Percentiles rank a stretch among this genome's conserved stretches.
These are phyloP conservation scores for Drosophila tropicalis DNA, from an alignment of 1,140 invertebrate genomes.

Conservation along the genomic window DNA sequence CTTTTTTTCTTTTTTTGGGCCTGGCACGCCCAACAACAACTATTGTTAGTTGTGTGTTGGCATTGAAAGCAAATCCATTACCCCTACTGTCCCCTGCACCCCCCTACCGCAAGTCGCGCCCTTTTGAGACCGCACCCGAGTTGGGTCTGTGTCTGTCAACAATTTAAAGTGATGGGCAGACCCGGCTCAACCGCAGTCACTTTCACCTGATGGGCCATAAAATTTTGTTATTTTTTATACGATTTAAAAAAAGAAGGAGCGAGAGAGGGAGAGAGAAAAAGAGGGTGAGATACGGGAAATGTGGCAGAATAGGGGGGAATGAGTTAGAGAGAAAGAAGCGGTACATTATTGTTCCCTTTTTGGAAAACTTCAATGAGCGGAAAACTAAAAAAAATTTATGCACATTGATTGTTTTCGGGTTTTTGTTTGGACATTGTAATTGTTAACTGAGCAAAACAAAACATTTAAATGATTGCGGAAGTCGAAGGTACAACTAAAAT, in stretches of 20 bases:
- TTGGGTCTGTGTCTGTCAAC: conserved; percentile 55
- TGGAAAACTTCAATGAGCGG: conserved; percentile 66
- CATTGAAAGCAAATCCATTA: conserved; percentile 68
- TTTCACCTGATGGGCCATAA: conserved; percentile 74
- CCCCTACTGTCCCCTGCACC: conserved; percentile 13
- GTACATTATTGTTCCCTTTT: conserved; percentile 54
- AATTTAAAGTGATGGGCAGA: conserved; percentile 43
- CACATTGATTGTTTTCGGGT: conserved; percentile 48
- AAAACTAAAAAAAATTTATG: conserved; percentile 54
- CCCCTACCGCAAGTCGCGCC: conserved; percentile 57
- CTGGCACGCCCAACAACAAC: conserved; percentile 56
- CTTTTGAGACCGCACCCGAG: conserved; percentile 68
- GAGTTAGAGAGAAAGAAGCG: conserved; percentile 19
- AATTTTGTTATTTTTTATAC: conserved; percentile 55
- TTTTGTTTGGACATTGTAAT: conserved; percentile 44
- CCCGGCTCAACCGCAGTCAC: conserved; percentile 63
- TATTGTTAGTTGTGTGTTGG: conserved; percentile 41
- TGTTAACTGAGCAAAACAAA: conserved; percentile 42
- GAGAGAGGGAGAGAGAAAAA: conserved; percentile 18
- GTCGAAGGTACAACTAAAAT: conserved; percentile 21
- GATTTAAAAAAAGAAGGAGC: neutral
- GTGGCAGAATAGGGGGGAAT: neutral
- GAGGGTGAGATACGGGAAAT: conserved; percentile 18
- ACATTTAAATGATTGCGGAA: conserved; percentile 49
- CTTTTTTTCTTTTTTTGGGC: conserved; percentile 32